Evolutionary conservation across 2,888 invertebrate species (phyloP), one percentile per base, ranked within the genome.

Genomic region (Chalcis sispes): DNA sequence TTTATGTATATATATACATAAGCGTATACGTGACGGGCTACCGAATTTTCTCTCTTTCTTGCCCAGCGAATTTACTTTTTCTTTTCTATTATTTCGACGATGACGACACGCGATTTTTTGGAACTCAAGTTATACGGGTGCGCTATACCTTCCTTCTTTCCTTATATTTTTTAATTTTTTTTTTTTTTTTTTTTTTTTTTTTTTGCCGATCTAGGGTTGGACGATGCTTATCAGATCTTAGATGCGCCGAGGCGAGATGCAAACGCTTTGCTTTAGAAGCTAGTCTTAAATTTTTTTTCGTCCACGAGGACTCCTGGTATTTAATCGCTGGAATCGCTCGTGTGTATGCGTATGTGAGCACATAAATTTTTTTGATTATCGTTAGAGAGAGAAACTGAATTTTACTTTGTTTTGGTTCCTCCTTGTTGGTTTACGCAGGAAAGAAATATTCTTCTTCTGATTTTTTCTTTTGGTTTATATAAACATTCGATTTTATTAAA

Each of bases 41-140:
- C 88, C 84, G 88, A 85, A 86, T 88, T 87, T 85, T 84, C 82
- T 72, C n/a, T 69, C 50, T 10, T 62, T 70, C 40, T 20, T 25
- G 27, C 18, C 4, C n/a, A n/a, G n/a, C n/a, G n/a, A n/a, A n/a
- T n/a, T n/a, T n/a, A n/a, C n/a, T n/a, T n/a, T n/a, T n/a, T n/a
- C n/a, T n/a, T n/a, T n/a, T n/a, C 50, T 4, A 40, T 64, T 20
- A 79, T n/a, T 52, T 18, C 32, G 13, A 32, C 20, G 78, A 74
- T 77, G 77, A 59, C 48, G 58, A 62, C 64, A 54, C 42, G 46
- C 50, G 65, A 75, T 56, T 80, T 79, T 78, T 79, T 79, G 56
- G 54, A 71, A 65, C 65, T 71, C 40, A 71, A 71, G 70, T 76
- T 69, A n/a, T n/a, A n/a, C n/a, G n/a, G n/a, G n/a, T n/a, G n/a